Conservation (phyloP, 2,797 vertebrate species). For the Cuculus canorus region DNA sequence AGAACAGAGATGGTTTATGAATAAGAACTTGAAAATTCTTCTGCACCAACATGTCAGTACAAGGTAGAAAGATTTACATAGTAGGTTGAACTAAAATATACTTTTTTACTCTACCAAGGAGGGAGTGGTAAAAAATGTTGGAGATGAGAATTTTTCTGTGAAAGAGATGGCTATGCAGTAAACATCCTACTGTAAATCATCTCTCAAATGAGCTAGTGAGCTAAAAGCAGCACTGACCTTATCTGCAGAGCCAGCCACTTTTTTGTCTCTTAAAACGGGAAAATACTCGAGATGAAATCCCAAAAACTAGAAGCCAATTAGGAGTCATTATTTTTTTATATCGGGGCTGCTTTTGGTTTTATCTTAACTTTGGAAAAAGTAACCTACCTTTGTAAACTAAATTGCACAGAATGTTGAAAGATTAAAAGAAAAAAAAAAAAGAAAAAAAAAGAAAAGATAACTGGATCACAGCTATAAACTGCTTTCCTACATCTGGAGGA, state of each 20-base stretch:
- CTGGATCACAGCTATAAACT: background rate
- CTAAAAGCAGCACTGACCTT: background rate
- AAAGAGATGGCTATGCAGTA: background rate
- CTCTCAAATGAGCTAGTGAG: background rate
- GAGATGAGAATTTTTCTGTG: background rate
- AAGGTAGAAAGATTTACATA: background rate
- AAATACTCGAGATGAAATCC: background rate
- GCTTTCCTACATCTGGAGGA: background rate
- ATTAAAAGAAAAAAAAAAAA: background rate
- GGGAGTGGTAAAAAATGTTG: background rate
- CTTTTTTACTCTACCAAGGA: background rate
- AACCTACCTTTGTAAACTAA: background rate
- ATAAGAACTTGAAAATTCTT: background rate
- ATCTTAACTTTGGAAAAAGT: background rate
- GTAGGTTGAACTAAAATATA: background rate
- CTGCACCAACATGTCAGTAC: background rate
- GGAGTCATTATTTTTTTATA: background rate
- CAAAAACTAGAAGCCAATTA: background rate
- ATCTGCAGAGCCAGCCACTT: background rate
- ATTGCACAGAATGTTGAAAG: background rate
- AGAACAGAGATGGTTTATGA: background rate
- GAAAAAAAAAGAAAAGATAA: background rate
- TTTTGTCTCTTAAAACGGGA: background rate
- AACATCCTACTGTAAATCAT: conserved; percentile 18
- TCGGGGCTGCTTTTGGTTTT: background rate